A percentile compares a stretch with the other conserved stretches of the same genome.
Conservation (phyloP, 1,140 invertebrate species). For the Drosophila eugracilis region DNA sequence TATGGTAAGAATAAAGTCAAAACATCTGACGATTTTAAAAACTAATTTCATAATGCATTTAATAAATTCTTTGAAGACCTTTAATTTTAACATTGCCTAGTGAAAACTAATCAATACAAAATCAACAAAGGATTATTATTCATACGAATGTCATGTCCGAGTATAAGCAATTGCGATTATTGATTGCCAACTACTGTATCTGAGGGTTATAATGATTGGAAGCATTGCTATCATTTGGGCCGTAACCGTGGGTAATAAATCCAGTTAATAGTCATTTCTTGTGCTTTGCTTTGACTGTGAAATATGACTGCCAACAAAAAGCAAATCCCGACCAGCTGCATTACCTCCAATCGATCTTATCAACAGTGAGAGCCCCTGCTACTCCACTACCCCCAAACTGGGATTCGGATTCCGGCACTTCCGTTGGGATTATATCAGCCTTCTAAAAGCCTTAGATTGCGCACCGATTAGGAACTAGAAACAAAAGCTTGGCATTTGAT, state of each 20-base stretch:
- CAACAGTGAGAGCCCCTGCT: neutral
- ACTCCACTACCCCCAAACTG: neutral
- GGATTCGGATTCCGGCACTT: slow-evolving; percentile 24
- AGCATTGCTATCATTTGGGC: neutral
- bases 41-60: neutral
- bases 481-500: slow-evolving; percentile 22
- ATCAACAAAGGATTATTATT: neutral
- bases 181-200: slow-evolving; percentile 3
- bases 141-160: neutral
- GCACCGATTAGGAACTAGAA: slow-evolving; percentile 20
- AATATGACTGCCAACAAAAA: slow-evolving; percentile 49
- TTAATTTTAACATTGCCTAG: too few relatives aligned
- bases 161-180: neutral
- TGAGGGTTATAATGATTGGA: neutral
- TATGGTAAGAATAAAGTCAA: neutral
- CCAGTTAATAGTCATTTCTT: slow-evolving; percentile 18
- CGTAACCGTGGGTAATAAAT: slow-evolving; percentile 21
- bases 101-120: neutral
- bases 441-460: slow-evolving; percentile 18
- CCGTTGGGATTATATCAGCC: slow-evolving; percentile 10
- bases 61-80: too few relatives aligned
- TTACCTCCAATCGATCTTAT: slow-evolving; percentile 32
- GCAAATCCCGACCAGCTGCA: slow-evolving; percentile 48
- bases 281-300: slow-evolving; percentile 42
- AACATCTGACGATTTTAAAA: neutral